These are phyloP conservation scores for Sycophaga agraensis DNA, from an alignment of 1,140 invertebrate species.

Conservation along the genomic window DNA sequence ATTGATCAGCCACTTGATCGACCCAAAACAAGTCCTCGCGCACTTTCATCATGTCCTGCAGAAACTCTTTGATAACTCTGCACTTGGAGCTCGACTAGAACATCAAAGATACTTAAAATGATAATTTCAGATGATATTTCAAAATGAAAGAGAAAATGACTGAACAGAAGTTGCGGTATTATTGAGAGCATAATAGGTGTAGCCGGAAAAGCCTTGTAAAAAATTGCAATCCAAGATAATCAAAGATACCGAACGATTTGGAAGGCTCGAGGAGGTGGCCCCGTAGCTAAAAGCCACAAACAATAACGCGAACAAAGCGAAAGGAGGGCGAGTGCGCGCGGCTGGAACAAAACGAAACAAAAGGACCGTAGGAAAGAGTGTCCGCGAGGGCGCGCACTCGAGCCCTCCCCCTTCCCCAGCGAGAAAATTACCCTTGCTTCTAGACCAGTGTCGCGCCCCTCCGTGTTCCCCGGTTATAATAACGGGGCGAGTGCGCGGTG, in stretches of 20 bases:
- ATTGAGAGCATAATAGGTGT: too few species aligned
- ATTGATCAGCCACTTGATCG: conserved; percentile 31
- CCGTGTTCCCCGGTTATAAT: conserved; percentile 43
- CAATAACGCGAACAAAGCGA: too few species aligned
- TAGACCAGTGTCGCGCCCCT: conserved; percentile 17
- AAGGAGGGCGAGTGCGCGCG: too few species aligned
- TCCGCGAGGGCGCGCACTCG: too few species aligned
- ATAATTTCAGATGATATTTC: too few species aligned
- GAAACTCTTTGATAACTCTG: conserved; percentile 33
- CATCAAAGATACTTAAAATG: neutral
- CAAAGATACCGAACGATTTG: too few species aligned
- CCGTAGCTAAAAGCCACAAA: neutral
- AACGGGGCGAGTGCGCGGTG: conserved; percentile 33
- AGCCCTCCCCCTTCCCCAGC: neutral
- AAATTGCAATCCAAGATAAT: too few species aligned
- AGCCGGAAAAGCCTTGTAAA: too few species aligned
- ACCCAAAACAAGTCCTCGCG: conserved; percentile 43
- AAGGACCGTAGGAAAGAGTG: neutral
- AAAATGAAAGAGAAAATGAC: too few species aligned
- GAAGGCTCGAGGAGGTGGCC: neutral
- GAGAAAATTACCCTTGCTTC: conserved; percentile 16
- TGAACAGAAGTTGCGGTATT: too few species aligned
- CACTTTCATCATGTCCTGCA: conserved; percentile 37
- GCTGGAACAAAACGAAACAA: neutral
- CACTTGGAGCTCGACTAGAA: neutral